These are phyloP conservation scores for Tromatobia lineatoria DNA, from an alignment of 2,888 invertebrate species.

Conservation along the genomic window DNA sequence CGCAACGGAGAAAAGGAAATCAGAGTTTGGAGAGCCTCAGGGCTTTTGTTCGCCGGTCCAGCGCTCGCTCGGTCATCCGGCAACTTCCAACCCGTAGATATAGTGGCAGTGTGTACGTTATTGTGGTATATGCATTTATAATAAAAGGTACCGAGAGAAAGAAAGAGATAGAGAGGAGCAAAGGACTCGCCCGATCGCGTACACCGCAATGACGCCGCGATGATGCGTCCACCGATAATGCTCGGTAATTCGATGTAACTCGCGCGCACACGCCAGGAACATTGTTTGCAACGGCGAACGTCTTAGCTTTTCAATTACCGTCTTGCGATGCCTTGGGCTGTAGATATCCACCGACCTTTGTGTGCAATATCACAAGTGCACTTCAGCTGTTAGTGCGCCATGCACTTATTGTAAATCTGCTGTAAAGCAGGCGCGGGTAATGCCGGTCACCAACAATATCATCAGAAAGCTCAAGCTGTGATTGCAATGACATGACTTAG, in stretches of 20 bases:
- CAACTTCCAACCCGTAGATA: slow-evolving; percentile 28
- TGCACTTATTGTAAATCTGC: background rate
- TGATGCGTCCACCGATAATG: slow-evolving; percentile 82
- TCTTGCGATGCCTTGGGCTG: slow-evolving; percentile 44
- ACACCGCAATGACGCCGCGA: slow-evolving; percentile 73
- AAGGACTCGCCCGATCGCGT: slow-evolving; percentile 51
- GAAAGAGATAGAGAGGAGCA: background rate
- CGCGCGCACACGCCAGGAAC: slow-evolving; percentile 65
- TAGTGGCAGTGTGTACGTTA: slow-evolving; percentile 16
- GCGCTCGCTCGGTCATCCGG: background rate
- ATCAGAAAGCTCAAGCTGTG: background rate
- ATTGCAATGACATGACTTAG: background rate
- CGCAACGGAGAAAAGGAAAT: slow-evolving; percentile 35
- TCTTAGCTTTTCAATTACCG: slow-evolving; percentile 68
- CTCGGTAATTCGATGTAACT: slow-evolving; percentile 79
- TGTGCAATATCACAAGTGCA: slow-evolving; percentile 17
- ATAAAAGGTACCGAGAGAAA: slow-evolving; percentile 47
- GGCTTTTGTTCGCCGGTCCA: slow-evolving; percentile 45
- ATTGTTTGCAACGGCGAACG: slow-evolving; percentile 63
- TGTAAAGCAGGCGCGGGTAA: background rate
- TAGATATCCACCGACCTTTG: slow-evolving; percentile 36
- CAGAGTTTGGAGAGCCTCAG: slow-evolving; percentile 25
- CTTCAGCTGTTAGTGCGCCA: background rate
- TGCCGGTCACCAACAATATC: background rate
- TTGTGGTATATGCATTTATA: slow-evolving; percentile 54